Evolutionary conservation across 2,113 vertebrate species (phyloP), one percentile per base, ranked within the genome.

Genomic region (Camelus dromedarius): DNA sequence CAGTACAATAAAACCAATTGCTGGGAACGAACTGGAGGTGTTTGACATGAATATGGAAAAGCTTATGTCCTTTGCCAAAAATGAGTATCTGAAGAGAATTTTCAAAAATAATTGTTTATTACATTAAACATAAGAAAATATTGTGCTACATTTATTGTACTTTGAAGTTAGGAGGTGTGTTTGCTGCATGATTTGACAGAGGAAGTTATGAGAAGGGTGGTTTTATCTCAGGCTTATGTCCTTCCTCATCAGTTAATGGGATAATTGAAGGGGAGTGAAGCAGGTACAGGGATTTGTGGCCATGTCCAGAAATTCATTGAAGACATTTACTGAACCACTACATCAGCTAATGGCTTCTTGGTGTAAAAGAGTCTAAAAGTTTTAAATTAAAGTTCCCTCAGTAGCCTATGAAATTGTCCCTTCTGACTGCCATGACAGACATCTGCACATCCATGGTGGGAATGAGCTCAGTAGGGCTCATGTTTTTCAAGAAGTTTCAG

Each of bases 71-170:
- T 30, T 88, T 85, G 62, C 69, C 56, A 30, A 87, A 89, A 88
- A 38, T 32, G 48, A 52, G 69, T 56, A 48, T 50, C 54, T 86
- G 1, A 50, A 16, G 8, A 22, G 54, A 89, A 82, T 35, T 8
- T 83, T 94, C 2, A 94, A 14, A 86, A 67, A 26, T 6, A 86
- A 72, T 54, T 20, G 18, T 72, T 92, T 77, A 54, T 91, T 75
- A 79, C 58, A 20, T 56, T 46, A 58, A 88, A 84, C 42, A 67
- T 28, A 67, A 84, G 64, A 80, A 79, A 54, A n/a, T 28, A 12
- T 7, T 35, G 12, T 64, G 8, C 66, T 22, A 2, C 10, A 1
- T 1, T 1, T 32, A 26, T 24, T 20, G 30, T 80, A 32, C 35
- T 85, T 56, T 91, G 48, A 77, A 56, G 30, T 64, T 79, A 48